Conservation (phyloP, 2,888 invertebrate species). For the Rhingia campestris region DNA sequence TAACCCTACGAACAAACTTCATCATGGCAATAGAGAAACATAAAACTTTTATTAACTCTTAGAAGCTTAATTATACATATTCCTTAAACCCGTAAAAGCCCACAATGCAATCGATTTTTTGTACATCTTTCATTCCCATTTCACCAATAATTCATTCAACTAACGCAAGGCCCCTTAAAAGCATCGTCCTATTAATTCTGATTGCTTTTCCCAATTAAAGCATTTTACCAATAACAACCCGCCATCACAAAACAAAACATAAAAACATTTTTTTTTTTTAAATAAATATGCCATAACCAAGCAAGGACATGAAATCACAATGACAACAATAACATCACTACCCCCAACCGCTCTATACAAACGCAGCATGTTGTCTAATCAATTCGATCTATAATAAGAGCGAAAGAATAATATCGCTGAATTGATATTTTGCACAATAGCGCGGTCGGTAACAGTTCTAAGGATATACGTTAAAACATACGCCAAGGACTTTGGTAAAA, state of each 20-base stretch:
- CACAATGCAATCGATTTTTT: background rate
- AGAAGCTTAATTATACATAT: no score
- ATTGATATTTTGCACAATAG: conserved; percentile 65
- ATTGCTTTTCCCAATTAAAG: conserved; percentile 57
- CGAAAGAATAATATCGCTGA: conserved; percentile 62
- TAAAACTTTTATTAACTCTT: no score
- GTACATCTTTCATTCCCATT: background rate
- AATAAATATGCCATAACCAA: conserved; percentile 39
- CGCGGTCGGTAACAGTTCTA: conserved; percentile 20
- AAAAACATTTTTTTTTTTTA: background rate
- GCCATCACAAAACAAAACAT: conserved; percentile 40
- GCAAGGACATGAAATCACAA: conserved; percentile 52
- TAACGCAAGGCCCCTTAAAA: background rate
- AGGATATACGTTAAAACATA: conserved; percentile 33
- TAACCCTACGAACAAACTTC: no score
- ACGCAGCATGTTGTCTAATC: conserved; percentile 60
- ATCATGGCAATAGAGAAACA: no score
- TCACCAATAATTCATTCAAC: background rate
- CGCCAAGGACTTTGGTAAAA: conserved; percentile 46
- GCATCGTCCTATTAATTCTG: conserved; percentile 26
- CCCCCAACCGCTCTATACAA: background rate
- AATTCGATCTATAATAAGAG: conserved; percentile 66
- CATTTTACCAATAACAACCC: conserved; percentile 39
- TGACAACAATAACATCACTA: background rate
- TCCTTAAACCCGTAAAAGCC: no score